These are phyloP conservation scores for Amblyopsis rosae DNA, from an alignment of 2,113 vertebrate species.

Conservation along the genomic window DNA sequence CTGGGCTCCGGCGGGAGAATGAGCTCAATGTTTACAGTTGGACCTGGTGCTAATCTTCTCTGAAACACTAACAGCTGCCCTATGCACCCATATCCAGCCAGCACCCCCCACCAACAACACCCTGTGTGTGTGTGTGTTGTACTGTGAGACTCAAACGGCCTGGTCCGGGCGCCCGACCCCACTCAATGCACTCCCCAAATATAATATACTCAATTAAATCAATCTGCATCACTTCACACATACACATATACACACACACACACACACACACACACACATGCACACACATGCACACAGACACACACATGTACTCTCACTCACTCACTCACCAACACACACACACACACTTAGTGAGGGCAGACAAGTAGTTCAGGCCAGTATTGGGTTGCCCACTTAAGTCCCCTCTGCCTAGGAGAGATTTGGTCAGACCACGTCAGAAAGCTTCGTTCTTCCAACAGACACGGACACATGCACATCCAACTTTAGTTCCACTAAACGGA, in stretches of 20 bases:
- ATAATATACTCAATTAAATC: constrained; percentile 56
- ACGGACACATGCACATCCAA: constrained; percentile 5
- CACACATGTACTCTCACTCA: neutral
- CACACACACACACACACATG: neutral
- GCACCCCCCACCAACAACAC: constrained; percentile 1
- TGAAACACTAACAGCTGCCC: constrained; percentile 76
- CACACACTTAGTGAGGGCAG: neutral
- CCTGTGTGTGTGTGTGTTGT: neutral
- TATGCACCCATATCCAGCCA: constrained; percentile 51
- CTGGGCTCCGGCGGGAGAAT: constrained; percentile 59
- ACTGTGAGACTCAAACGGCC: constrained; percentile 37
- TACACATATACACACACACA: constrained; percentile 2
- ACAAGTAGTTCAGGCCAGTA: constrained; percentile 29
- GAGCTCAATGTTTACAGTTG: constrained; percentile 77
- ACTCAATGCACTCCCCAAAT: constrained; percentile 55
- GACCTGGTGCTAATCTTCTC: constrained; percentile 76
- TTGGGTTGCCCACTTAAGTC: constrained; percentile 45
- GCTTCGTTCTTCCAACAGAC: neutral
- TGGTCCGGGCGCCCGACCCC: constrained; percentile 43
- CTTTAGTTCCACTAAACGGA: constrained; percentile 13
- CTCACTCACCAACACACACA: constrained; percentile 1
- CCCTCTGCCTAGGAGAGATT: constrained; percentile 11
- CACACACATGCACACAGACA: neutral
- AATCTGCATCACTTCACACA: constrained; percentile 41
- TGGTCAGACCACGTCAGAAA: constrained; percentile 11